Base-by-base conservation (phyloP, 2,888 invertebrate species). In the Plebejus argus region DNA sequence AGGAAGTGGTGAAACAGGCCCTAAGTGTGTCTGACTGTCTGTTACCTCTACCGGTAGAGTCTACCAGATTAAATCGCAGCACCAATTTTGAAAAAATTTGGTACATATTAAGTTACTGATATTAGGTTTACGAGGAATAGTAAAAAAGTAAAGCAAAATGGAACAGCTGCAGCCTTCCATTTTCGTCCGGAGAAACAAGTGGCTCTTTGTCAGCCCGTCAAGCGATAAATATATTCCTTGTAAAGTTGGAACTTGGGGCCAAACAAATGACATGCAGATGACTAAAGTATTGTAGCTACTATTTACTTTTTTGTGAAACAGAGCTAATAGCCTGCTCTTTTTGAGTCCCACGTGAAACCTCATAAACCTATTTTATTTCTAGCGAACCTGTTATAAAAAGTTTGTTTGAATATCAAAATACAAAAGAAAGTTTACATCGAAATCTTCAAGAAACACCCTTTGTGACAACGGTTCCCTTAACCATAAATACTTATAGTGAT, bases 401-500 rank as follows among this genome's bases (percentile, higher is more conserved):
- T 66, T 33, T 66, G 66, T 74, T 74, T 74, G 74, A 74, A 53
- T 74, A 74, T 74, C 28, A 74, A 74, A 74, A 74, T 28, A 74
- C 74, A 74, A 74, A 74, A 23, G 49, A 74, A 49, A 49, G 49
- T 74, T 74, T 74, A 74, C 28, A 74, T 74, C 74, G 28, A 74
- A 49, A 53, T 74, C 74, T 74, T 74, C 15, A 33, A 74, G 74
- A 53, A 53, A 74, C 53, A 53, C 18, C 74, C 28, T 74, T 74
- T 74, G 74, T 53, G n/a, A 28, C 15, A 23, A 49, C 49, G 23
- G 74, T 74, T 74, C 23, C 74, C 74, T 74, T 74, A 74, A 72
- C 39, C 72, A 72, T 77, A 77, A 77, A 77, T 77, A 72, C 71
- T 39, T 35, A 39, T 45, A 77, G 77, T 77, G 77, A 77, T 61